Evolutionary conservation across 2,888 invertebrate genomes (phyloP).

Genomic region (Andrena praecox): DNA sequence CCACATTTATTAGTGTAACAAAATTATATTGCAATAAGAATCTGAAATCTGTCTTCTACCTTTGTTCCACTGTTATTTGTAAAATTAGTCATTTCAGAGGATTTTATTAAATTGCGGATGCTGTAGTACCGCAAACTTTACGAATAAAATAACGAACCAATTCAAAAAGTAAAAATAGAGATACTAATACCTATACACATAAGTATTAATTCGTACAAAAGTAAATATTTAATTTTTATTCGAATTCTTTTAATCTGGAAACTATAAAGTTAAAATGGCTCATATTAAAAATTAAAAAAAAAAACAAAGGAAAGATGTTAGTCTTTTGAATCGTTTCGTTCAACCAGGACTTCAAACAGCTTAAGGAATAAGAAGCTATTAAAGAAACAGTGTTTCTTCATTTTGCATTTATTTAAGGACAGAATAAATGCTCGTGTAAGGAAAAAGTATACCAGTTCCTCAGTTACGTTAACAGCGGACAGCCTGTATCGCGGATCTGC

Average conservation of each 20-base stretch:
- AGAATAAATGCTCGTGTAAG: background rate
- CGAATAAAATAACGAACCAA: background rate
- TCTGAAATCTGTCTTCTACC: background rate
- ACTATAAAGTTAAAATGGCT: background rate
- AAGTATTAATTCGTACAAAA: background rate
- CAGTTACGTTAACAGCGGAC: background rate
- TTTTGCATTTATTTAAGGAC: background rate
- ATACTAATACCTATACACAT: background rate
- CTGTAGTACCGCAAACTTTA: background rate
- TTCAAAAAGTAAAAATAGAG: background rate
- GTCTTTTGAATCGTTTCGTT: too few relatives aligned
- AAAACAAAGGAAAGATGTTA: too few relatives aligned
- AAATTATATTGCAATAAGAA: background rate
- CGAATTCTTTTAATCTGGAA: background rate
- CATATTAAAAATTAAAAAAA: too few relatives aligned
- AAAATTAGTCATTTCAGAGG: background rate
- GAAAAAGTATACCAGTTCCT: conserved; percentile 5
- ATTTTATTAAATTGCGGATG: background rate
- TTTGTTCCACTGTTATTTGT: background rate
- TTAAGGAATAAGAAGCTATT: background rate
- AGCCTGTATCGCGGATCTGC: too few relatives aligned
- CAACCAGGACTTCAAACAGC: too few relatives aligned
- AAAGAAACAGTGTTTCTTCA: background rate
- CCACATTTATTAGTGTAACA: background rate
- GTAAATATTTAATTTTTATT: too few relatives aligned